Evolutionary conservation across 2,888 invertebrate species (phyloP).

Genomic region (Trileptium ribeirensis): DNA sequence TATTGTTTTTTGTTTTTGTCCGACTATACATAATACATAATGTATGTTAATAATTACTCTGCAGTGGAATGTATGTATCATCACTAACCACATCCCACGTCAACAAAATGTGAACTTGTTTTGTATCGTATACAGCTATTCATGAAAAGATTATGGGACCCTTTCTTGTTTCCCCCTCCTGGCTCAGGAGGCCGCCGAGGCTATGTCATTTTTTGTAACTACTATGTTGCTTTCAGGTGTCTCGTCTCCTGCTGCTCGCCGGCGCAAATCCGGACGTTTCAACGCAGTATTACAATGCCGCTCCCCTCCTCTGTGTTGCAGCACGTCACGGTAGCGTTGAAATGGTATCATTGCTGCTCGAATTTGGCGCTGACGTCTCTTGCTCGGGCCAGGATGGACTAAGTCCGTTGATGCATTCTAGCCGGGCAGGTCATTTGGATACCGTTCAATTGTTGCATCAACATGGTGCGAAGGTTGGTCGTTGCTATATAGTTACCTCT

Average conservation of each 20-base stretch:
- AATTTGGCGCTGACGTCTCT: slow-evolving; percentile 83
- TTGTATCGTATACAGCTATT: no score
- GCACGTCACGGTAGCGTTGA: slow-evolving; percentile 83
- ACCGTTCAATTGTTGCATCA: slow-evolving; percentile 60
- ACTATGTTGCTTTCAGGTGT: slow-evolving; percentile 64
- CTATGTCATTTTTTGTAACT: no score
- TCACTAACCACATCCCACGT: no score
- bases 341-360: slow-evolving; percentile 79
- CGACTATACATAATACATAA: no score
- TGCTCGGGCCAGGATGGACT: slow-evolving; percentile 70
- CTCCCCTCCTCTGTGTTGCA: slow-evolving; percentile 75
- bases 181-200: no score
- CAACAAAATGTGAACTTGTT: no score
- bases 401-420: slow-evolving; percentile 76
- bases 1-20: no score
- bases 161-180: no score
- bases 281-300: slow-evolving; percentile 42
- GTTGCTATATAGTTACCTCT: no score
- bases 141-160: no score
- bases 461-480: slow-evolving; percentile 54
- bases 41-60: no score
- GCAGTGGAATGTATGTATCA: no score
- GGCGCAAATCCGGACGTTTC: slow-evolving; percentile 75
- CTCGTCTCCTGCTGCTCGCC: slow-evolving; percentile 75
- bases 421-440: slow-evolving; percentile 79